These are phyloP conservation scores for Tenrec ecaudatus DNA, from an alignment of 2,113 vertebrate genomes.

Conservation along the genomic window DNA sequence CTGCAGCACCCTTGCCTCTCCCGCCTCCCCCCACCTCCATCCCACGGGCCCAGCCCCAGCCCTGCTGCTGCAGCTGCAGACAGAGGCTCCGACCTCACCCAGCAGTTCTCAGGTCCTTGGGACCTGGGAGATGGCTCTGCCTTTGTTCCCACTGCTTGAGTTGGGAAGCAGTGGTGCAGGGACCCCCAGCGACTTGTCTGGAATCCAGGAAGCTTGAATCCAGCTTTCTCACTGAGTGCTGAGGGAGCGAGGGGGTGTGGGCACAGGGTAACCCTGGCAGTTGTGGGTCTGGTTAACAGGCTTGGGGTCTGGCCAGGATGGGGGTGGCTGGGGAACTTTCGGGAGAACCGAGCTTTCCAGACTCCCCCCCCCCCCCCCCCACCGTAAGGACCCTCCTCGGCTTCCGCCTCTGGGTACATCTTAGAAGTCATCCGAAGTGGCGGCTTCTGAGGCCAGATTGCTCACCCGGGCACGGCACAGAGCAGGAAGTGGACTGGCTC, in stretches of 20 bases:
- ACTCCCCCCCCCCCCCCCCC: too few species aligned
- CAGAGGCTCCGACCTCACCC: background rate
- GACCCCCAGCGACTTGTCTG: background rate
- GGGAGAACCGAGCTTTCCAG: background rate
- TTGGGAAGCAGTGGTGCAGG: background rate
- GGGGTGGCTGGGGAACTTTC: background rate
- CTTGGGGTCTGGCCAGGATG: background rate
- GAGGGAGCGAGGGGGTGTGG: background rate
- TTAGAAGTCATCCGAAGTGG: background rate
- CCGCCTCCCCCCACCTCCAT: too few species aligned
- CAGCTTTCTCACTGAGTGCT: background rate
- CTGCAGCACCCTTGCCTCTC: background rate
- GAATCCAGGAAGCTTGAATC: background rate
- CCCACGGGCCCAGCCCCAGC: background rate
- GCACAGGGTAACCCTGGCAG: rapidly evolving
- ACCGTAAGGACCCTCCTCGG: rapidly evolving
- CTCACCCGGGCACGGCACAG: rapidly evolving
- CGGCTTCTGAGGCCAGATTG: rapidly evolving
- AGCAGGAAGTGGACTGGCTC: background rate
- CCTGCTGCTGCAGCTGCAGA: background rate
- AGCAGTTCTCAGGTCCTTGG: background rate
- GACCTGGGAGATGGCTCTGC: background rate
- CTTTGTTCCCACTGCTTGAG: too few species aligned
- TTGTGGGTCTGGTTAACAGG: background rate
- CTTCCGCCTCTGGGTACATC: background rate